phyloP scores from a whole-genome alignment of 2,797 vertebrate species.

The Moxostoma hubbsi region DNA sequence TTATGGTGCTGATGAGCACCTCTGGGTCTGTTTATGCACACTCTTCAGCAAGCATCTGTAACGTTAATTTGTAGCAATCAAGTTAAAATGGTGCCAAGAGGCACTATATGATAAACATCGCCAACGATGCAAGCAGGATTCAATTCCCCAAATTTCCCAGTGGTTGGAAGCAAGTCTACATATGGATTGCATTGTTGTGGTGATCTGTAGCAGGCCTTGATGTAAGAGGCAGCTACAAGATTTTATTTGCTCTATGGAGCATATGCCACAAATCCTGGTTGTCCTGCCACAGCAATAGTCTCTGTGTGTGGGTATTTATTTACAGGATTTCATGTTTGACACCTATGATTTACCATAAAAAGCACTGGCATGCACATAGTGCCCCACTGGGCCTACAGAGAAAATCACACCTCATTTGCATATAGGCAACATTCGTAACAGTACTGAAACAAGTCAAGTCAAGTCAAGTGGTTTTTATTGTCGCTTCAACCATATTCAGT shows the following conservation, averaged over 20 bases:
- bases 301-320: slow-evolving; percentile 68
- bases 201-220: slow-evolving; percentile 11
- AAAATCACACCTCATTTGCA: slow-evolving; percentile 68
- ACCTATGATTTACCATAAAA: slow-evolving; percentile 82
- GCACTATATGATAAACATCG: slow-evolving; percentile 21
- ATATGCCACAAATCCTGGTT: background rate
- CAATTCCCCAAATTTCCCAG: slow-evolving; percentile 16
- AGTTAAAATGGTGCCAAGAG: slow-evolving; percentile 31
- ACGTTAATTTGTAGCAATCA: slow-evolving; percentile 36
- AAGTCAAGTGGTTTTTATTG: no score
- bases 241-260: background rate
- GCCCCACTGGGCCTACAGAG: slow-evolving; percentile 70
- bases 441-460: no score
- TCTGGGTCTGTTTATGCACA: slow-evolving; percentile 5
- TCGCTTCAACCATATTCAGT: no score
- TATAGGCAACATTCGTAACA: no score
- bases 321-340: slow-evolving; percentile 70
- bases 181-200: slow-evolving; percentile 32
- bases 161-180: slow-evolving; percentile 1
- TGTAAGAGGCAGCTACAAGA: background rate
- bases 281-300: background rate
- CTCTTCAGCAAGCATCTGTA: slow-evolving; percentile 16
- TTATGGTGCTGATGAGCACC: slow-evolving; percentile 22
- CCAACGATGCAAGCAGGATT: slow-evolving; percentile 10
- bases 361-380: slow-evolving; percentile 77